These are phyloP conservation scores for Actinia tenebrosa DNA, from an alignment of 64 coral and sea anemone species.

Conservation along the genomic window DNA sequence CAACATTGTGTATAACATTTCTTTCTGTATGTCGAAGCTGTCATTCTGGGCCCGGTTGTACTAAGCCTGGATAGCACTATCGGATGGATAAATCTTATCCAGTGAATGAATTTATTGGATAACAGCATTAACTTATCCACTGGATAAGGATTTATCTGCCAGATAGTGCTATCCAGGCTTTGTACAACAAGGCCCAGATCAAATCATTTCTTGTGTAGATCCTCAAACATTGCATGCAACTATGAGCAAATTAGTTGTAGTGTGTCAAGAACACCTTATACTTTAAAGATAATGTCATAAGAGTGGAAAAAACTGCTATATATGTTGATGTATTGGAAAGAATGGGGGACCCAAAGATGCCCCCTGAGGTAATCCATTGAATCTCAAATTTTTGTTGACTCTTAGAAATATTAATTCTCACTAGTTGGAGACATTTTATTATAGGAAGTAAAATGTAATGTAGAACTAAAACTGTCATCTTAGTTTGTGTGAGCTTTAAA, in stretches of 20 bases:
- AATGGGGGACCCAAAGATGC: background rate
- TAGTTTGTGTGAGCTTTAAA: conserved; percentile 1
- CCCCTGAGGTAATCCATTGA: background rate
- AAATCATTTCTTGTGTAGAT: background rate
- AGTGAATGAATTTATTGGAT: too few relatives aligned
- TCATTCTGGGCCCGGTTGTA: too few relatives aligned
- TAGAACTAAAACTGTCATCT: background rate
- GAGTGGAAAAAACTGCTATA: background rate
- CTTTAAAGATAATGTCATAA: background rate
- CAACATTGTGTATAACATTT: background rate
- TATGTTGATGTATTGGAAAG: background rate
- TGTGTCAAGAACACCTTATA: conserved; percentile 1
- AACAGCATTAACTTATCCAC: too few relatives aligned
- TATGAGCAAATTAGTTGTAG: background rate
- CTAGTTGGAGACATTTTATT: background rate
- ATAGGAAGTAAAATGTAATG: background rate
- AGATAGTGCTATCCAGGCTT: too few relatives aligned
- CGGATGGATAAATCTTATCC: too few relatives aligned
- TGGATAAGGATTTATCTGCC: too few relatives aligned
- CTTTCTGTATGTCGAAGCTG: background rate
- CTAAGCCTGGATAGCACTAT: too few relatives aligned
- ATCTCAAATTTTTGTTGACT: background rate
- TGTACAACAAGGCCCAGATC: background rate
- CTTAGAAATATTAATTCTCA: background rate
- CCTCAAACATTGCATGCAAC: conserved; percentile 8